These are phyloP conservation scores for Neotoxoptera formosana DNA, from an alignment of 1,140 invertebrate species.

Conservation along the genomic window DNA sequence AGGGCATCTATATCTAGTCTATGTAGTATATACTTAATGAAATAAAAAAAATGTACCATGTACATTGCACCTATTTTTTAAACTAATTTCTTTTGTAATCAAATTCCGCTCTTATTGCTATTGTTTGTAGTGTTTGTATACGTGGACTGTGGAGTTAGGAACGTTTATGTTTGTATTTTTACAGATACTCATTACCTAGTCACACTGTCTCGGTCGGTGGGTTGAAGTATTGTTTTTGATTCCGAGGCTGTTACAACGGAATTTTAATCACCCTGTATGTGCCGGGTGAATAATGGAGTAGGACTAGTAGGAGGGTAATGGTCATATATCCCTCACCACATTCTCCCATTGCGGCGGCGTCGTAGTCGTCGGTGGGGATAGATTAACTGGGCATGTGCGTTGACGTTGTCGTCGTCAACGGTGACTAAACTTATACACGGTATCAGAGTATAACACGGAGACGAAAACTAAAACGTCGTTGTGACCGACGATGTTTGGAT, in stretches of 20 bases:
- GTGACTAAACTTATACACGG: not conserved
- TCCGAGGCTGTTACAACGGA: not conserved
- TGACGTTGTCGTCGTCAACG: constrained; percentile 10
- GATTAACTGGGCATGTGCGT: constrained; percentile 38
- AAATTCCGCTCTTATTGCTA: not conserved
- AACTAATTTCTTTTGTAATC: not conserved
- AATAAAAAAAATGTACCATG: not conserved
- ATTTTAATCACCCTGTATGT: not conserved
- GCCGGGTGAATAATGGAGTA: not conserved
- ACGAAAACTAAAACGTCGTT: not conserved
- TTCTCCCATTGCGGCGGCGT: not conserved
- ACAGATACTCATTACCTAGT: not conserved
- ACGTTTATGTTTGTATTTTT: not conserved
- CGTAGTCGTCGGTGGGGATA: not conserved
- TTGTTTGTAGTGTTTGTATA: too few species aligned
- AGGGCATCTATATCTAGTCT: not conserved
- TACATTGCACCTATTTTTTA: too few species aligned
- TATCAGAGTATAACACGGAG: not conserved
- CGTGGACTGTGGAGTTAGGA: not conserved
- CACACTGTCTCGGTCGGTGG: not conserved
- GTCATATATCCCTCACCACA: not conserved
- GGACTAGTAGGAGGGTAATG: not conserved
- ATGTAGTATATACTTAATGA: not conserved
- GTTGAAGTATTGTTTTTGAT: not conserved
- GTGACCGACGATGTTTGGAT: constrained; percentile 30